A percentile compares a stretch with the other conserved stretches of the same genome.
phyloP scores from a whole-genome alignment of 2,797 vertebrate species.

The Catamblyrhynchus diadema region DNA sequence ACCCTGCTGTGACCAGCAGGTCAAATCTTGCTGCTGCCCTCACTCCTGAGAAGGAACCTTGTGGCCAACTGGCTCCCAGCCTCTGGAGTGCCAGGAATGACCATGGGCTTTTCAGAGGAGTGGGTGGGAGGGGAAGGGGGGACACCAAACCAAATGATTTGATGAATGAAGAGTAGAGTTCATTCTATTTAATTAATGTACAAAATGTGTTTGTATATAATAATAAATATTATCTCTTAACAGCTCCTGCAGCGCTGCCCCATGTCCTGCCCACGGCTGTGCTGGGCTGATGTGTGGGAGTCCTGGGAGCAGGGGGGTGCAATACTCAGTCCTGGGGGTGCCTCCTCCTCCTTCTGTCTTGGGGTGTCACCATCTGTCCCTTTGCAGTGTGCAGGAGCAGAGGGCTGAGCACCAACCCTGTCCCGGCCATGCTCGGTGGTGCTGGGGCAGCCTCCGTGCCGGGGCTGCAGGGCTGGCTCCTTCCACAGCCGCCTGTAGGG shows the following conservation, averaged over 20 bases:
- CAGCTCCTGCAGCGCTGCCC: neutral
- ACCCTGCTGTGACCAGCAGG: neutral
- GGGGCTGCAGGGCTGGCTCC: neutral
- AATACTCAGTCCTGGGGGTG: neutral
- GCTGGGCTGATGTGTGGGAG: neutral
- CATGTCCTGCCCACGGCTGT: neutral
- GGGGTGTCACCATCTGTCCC: neutral
- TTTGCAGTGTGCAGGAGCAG: neutral
- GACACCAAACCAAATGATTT: conserved; percentile 35
- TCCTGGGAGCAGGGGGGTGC: neutral
- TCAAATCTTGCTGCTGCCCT: neutral
- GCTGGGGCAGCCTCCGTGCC: neutral
- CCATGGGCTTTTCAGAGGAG: neutral
- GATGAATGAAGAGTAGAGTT: conserved; percentile 69
- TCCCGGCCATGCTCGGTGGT: accelerated
- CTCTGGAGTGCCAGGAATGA: neutral
- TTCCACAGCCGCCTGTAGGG: neutral
- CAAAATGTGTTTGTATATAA: conserved; percentile 84
- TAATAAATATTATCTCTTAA: conserved; percentile 78
- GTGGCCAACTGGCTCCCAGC: neutral
- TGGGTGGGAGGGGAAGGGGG: neutral
- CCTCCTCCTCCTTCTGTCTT: neutral
- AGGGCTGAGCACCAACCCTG: accelerated
- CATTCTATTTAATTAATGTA: conserved; percentile 88
- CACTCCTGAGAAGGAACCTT: neutral